phyloP scores from a whole-genome alignment of 2,797 vertebrate genomes.

The Rhinatrema bivittatum region DNA sequence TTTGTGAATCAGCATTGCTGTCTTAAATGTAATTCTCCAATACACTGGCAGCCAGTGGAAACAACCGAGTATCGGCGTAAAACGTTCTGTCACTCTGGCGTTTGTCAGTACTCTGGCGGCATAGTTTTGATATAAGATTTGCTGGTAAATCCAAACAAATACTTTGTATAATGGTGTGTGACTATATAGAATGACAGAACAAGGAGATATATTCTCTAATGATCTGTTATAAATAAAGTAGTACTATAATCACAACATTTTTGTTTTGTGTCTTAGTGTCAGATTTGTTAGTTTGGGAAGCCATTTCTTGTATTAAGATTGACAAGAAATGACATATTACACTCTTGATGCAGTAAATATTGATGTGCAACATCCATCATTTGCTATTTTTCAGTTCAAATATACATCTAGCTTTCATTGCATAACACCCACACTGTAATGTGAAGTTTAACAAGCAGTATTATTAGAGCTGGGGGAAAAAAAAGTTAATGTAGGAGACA shows the following conservation, averaged over 20 bases:
- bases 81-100: too few species aligned
- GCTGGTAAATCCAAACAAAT: too few species aligned
- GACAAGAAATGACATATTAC: conserved; percentile 2
- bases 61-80: too few species aligned
- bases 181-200: conserved; percentile 3
- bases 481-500: background rate
- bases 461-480: background rate
- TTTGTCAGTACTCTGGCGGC: too few species aligned
- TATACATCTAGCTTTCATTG: conserved; percentile 2
- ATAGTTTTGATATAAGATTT: too few species aligned
- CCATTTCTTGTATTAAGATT: background rate
- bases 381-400: conserved; percentile 10
- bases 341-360: conserved; percentile 15
- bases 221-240: conserved; percentile 10
- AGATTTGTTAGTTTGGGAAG: background rate
- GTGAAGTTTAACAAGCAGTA: background rate
- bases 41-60: too few species aligned
- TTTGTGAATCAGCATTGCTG: too few species aligned
- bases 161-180: too few species aligned
- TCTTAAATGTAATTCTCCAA: too few species aligned
- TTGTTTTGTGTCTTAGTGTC: conserved; percentile 5
- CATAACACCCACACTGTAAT: conserved; percentile 7
- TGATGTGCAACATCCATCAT: conserved; percentile 7
- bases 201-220: background rate
- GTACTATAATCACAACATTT: conserved; percentile 17